A percentile compares a stretch with the other conserved stretches of the same genome.
phyloP scores from a whole-genome alignment of 2,113 vertebrate genomes.

The Heterotilapia buettikoferi region DNA sequence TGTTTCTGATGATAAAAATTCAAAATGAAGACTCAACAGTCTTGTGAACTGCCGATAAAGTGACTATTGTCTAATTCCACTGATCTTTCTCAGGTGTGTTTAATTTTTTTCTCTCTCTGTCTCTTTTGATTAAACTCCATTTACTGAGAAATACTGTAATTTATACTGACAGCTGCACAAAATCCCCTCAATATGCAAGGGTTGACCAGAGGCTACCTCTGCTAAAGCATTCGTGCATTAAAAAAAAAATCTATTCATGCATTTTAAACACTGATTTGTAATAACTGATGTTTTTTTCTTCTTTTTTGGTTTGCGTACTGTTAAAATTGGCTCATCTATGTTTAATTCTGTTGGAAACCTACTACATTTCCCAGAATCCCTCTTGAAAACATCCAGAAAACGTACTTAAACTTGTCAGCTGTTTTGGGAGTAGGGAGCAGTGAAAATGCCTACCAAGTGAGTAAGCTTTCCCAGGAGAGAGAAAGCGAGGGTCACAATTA shows the following conservation, averaged over 20 bases:
- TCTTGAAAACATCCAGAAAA: not conserved
- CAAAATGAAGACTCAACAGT: conserved; percentile 42
- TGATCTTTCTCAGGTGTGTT: conserved; percentile 41
- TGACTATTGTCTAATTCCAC: conserved; percentile 49
- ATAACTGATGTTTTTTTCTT: not conserved
- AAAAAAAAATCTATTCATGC: not conserved
- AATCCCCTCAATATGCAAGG: not conserved
- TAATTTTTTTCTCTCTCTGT: not conserved
- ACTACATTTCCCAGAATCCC: not conserved
- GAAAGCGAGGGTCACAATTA: conserved; percentile 12
- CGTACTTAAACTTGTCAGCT: not conserved
- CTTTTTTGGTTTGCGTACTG: not conserved
- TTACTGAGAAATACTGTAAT: conserved; percentile 14
- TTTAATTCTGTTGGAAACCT: not conserved
- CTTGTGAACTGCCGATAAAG: conserved; percentile 46
- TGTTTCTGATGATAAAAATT: conserved; percentile 66
- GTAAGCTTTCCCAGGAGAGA: not conserved
- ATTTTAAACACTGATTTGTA: not conserved
- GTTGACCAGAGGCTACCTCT: not conserved
- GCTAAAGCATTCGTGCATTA: not conserved
- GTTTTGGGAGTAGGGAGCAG: not conserved
- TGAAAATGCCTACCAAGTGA: not conserved
- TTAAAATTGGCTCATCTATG: not conserved
- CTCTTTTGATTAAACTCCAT: conserved; percentile 34
- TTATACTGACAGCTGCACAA: not conserved